These are phyloP conservation scores for Grammomys surdaster DNA, from an alignment of 2,113 vertebrate genomes.

Conservation along the genomic window DNA sequence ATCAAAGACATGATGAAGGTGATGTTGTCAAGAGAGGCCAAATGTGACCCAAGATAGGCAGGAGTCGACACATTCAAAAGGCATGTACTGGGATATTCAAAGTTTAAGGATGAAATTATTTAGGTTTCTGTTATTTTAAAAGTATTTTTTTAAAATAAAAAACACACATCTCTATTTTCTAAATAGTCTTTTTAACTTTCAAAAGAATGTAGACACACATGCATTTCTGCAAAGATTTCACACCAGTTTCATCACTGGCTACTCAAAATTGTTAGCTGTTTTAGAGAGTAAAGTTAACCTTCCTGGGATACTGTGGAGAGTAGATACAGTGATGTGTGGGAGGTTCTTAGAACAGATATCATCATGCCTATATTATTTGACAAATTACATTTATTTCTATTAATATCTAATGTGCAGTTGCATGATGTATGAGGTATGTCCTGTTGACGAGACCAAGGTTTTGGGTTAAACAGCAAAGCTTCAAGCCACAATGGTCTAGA, in stretches of 20 bases:
- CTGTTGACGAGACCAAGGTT: neutral
- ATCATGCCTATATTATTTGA: neutral
- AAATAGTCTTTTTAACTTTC: neutral
- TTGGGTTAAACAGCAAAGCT: neutral
- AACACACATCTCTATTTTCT: neutral
- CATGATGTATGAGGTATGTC: neutral
- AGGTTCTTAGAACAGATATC: slow-evolving; percentile 32
- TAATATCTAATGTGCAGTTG: slow-evolving; percentile 59
- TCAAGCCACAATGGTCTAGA: neutral
- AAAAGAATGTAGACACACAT: neutral
- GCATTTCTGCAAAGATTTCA: neutral
- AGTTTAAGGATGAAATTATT: neutral
- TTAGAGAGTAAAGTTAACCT: slow-evolving; percentile 28
- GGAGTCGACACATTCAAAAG: neutral
- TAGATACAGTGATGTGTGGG: neutral
- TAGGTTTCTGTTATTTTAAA: neutral
- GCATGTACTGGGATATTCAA: neutral
- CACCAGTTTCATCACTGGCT: neutral
- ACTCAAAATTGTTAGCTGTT: slow-evolving; percentile 33
- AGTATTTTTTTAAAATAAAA: slow-evolving; percentile 55
- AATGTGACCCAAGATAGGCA: neutral
- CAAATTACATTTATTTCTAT: slow-evolving; percentile 20
- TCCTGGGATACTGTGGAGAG: neutral
- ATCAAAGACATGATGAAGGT: neutral
- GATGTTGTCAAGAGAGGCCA: neutral